Evolutionary conservation across 1,140 invertebrate species (phyloP).

Genomic region (Scaptodrosophila lebanonensis): DNA sequence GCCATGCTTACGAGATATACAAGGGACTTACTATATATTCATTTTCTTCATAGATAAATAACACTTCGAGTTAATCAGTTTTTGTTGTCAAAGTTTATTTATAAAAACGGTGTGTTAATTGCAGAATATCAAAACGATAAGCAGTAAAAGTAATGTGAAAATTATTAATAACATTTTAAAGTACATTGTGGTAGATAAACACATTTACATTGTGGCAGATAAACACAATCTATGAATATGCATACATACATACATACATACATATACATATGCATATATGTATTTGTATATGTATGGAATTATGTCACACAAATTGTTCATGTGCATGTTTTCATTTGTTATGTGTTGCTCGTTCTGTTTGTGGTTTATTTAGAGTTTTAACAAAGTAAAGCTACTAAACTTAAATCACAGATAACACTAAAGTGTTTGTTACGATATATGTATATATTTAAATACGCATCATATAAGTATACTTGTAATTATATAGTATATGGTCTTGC

Average conservation of each 20-base stretch:
- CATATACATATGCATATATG: slow-evolving; percentile 18
- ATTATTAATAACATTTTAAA: slow-evolving; percentile 60
- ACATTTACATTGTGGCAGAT: too few relatives aligned
- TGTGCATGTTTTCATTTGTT: slow-evolving; percentile 29
- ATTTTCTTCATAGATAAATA: too few relatives aligned
- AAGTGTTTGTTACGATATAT: slow-evolving; percentile 70
- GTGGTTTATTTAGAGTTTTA: slow-evolving; percentile 53
- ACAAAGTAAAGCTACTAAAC: slow-evolving; percentile 75
- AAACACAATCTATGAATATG: slow-evolving; percentile 26
- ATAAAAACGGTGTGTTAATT: slow-evolving; percentile 68
- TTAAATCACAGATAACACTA: slow-evolving; percentile 77
- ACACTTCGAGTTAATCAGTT: slow-evolving; percentile 9
- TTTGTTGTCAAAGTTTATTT: slow-evolving; percentile 46
- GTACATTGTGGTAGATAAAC: too few relatives aligned
- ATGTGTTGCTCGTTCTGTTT: slow-evolving; percentile 8
- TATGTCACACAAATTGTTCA: slow-evolving; percentile 47
- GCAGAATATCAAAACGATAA: slow-evolving; percentile 39
- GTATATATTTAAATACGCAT: slow-evolving; percentile 35
- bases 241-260: slow-evolving; percentile 6
- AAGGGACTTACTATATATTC: too few relatives aligned
- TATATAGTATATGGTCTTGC: slow-evolving; percentile 16
- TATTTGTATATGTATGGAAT: slow-evolving; percentile 24
- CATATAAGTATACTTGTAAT: slow-evolving; percentile 34
- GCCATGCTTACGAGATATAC: too few relatives aligned
- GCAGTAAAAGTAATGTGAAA: slow-evolving; percentile 36